phyloP scores from a whole-genome alignment of 1,140 invertebrate genomes.

The Vanessa tameamea region DNA sequence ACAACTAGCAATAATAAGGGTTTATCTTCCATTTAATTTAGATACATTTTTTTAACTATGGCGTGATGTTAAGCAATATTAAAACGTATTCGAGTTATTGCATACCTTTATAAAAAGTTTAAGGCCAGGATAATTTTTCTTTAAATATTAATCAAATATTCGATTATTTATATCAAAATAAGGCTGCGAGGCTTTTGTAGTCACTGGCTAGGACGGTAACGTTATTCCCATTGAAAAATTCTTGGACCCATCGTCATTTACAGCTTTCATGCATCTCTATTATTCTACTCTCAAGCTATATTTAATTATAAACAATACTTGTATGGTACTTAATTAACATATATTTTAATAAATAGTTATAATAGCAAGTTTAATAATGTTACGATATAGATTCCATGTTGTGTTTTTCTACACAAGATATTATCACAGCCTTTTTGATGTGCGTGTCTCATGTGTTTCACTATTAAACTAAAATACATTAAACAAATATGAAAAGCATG shows the following conservation, averaged over 20 bases:
- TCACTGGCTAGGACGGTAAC: constrained; percentile 72
- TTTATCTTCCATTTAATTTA: neutral
- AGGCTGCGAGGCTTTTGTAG: constrained; percentile 45
- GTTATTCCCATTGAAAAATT: constrained; percentile 44
- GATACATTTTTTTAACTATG: neutral
- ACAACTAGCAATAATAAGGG: neutral
- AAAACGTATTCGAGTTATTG: constrained; percentile 52
- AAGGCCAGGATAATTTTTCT: neutral
- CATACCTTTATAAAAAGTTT: constrained; percentile 22
- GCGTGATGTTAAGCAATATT: neutral
- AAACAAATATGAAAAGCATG: constrained; percentile 39
- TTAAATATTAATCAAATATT: constrained; percentile 32
- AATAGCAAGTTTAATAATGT: constrained; percentile 43
- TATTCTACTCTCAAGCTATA: constrained; percentile 59
- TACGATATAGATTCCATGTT: constrained; percentile 56
- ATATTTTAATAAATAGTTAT: constrained; percentile 57
- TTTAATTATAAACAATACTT: constrained; percentile 72
- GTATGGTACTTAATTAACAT: constrained; percentile 65
- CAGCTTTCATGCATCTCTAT: constrained; percentile 55
- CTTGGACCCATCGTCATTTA: constrained; percentile 66
- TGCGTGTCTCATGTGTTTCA: constrained; percentile 51
- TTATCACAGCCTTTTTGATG: constrained; percentile 78
- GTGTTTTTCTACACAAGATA: constrained; percentile 48
- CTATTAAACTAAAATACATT: constrained; percentile 42
- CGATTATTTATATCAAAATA: constrained; percentile 38